A percentile compares a stretch with the other conserved stretches of the same genome.
phyloP scores from a whole-genome alignment of 2,888 invertebrate species.

The Tachina fera region DNA sequence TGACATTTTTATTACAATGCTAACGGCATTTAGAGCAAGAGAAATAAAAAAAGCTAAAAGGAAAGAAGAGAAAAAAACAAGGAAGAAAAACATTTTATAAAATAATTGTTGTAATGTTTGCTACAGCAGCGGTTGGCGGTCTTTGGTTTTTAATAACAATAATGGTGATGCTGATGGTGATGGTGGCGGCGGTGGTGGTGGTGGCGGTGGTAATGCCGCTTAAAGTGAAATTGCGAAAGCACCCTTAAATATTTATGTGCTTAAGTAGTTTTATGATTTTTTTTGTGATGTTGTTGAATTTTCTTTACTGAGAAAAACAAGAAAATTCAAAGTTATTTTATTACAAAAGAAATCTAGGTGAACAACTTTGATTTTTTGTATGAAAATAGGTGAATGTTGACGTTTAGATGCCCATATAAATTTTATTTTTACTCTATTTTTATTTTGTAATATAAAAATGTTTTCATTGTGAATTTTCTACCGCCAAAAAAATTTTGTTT shows the following conservation, averaged over 20 bases:
- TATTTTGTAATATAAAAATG: neutral
- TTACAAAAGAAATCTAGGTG: neutral
- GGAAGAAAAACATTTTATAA: conserved; percentile 18
- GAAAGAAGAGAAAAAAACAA: conserved; percentile 11
- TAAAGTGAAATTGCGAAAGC: conserved; percentile 1
- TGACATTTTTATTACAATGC: conserved; percentile 81
- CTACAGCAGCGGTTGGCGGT: conserved; percentile 50
- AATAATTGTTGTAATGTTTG: conserved; percentile 52
- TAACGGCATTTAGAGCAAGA: conserved; percentile 75
- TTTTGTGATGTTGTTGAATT: conserved; percentile 51
- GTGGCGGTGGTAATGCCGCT: neutral
- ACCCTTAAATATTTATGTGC: conserved; percentile 54
- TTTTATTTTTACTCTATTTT: neutral
- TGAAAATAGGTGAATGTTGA: neutral
- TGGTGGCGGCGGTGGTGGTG: neutral
- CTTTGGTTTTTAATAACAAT: conserved; percentile 49
- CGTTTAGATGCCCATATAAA: neutral
- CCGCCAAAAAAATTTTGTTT: no score
- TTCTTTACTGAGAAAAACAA: conserved; percentile 26
- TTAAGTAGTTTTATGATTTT: conserved; percentile 18
- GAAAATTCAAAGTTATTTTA: neutral
- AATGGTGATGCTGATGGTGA: conserved; percentile 21
- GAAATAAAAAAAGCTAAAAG: conserved; percentile 31
- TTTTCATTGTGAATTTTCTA: neutral
- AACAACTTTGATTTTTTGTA: neutral